Percentiles rank a stretch among this genome's conserved stretches.
Evolutionary conservation across 2,797 vertebrate species (phyloP).

Genomic region (Rousettus madagascariensis): DNA sequence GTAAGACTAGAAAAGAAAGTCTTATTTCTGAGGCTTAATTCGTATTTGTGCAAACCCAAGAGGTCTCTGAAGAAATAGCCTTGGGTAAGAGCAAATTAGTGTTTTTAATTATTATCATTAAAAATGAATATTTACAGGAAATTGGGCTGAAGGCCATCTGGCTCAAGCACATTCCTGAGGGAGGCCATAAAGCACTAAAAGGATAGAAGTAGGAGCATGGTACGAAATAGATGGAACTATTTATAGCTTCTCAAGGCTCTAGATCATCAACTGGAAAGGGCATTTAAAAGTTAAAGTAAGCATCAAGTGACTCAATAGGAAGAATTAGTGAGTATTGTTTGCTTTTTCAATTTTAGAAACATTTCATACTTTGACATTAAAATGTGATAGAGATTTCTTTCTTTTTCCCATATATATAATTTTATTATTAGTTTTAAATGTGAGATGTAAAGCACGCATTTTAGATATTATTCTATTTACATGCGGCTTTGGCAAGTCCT

Average conservation of each 20-base stretch:
- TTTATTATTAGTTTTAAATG: neutral
- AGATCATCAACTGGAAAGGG: constrained; percentile 8
- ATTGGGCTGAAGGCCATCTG: constrained; percentile 65
- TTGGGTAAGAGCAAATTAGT: constrained; percentile 59
- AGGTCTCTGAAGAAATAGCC: constrained; percentile 50
- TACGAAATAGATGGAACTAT: neutral
- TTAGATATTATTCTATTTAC: neutral
- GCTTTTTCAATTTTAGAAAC: neutral
- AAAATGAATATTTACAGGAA: constrained; percentile 72
- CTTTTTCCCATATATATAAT: neutral
- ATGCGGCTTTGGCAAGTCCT: neutral
- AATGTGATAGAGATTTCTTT: neutral
- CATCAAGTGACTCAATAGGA: neutral
- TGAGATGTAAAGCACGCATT: neutral
- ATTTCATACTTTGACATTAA: neutral
- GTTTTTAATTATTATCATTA: constrained; percentile 75
- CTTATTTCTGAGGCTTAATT: constrained; percentile 65
- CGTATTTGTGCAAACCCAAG: constrained; percentile 52
- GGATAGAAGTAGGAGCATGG: neutral
- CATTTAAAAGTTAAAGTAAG: constrained; percentile 52
- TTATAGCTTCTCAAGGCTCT: constrained; percentile 24
- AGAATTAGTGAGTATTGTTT: neutral
- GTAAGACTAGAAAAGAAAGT: constrained; percentile 35
- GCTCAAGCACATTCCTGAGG: constrained; percentile 41
- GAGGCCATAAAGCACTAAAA: neutral